Percentiles rank a stretch among this genome's conserved stretches.
Evolutionary conservation across 2,113 vertebrate genomes (phyloP).

Genomic region (Potamarius usumacintae): DNA sequence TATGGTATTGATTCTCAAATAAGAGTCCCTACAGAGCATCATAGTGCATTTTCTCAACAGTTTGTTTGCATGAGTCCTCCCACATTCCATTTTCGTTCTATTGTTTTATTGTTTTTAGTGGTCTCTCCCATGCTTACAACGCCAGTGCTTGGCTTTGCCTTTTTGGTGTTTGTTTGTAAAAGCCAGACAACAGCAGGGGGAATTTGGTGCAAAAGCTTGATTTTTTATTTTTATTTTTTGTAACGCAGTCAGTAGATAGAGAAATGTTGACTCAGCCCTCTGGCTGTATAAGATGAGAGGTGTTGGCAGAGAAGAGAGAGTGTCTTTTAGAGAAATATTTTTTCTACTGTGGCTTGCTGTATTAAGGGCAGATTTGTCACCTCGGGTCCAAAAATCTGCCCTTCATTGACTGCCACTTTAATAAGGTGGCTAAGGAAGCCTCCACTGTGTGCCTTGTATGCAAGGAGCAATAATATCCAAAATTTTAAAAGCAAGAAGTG

Average conservation of each 20-base stretch:
- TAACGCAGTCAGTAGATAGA: not conserved
- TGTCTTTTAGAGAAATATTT: not conserved
- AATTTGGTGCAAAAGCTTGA: not conserved
- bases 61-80: constrained; percentile 3
- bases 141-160: constrained; percentile 39
- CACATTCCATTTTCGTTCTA: constrained; percentile 1
- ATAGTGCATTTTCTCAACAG: not conserved
- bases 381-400: not conserved
- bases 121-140: not conserved
- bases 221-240: not conserved
- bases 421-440: not conserved
- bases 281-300: not conserved
- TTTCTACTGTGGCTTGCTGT: not conserved
- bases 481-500: not conserved
- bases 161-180: constrained; percentile 61
- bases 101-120: constrained; percentile 30
- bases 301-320: not conserved
- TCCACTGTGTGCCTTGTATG: not conserved
- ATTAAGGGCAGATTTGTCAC: constrained; percentile 1
- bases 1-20: constrained; percentile 7
- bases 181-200: constrained; percentile 56
- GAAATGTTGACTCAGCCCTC: not conserved
- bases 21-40: constrained; percentile 23
- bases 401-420: not conserved
- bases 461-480: not conserved